These are phyloP conservation scores for Salticus scenicus DNA, from an alignment of 2,888 invertebrate genomes.

Conservation along the genomic window DNA sequence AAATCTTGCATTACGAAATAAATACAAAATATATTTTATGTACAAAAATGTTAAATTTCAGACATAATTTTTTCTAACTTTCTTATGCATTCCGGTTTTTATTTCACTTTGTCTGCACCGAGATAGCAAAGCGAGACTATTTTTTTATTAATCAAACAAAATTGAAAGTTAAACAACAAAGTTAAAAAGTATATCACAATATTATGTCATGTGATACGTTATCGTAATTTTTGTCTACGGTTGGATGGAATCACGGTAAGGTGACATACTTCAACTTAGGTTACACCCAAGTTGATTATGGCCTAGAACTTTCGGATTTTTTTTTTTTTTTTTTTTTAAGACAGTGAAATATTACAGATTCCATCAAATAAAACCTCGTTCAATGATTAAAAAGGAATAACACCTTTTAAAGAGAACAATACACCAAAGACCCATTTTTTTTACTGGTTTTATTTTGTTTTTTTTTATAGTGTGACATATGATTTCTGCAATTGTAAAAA, in stretches of 20 bases:
- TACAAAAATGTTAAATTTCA: too few relatives aligned
- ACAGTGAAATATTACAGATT: background rate
- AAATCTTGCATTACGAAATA: too few relatives aligned
- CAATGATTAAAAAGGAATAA: background rate
- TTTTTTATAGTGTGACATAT: background rate
- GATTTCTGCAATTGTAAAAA: background rate
- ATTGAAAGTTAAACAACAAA: too few relatives aligned
- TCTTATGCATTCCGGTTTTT: too few relatives aligned
- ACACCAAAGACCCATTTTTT: background rate
- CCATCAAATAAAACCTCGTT: background rate
- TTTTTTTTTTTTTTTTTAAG: background rate
- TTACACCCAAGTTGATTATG: conserved; percentile 31
- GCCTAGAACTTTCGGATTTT: conserved; percentile 25
- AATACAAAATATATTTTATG: too few relatives aligned
- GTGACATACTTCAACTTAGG: background rate
- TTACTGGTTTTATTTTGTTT: background rate
- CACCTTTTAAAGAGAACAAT: background rate
- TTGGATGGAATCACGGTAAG: background rate
- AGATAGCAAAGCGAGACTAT: too few relatives aligned
- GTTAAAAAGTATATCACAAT: too few relatives aligned
- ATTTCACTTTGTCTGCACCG: too few relatives aligned
- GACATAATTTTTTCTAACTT: too few relatives aligned
- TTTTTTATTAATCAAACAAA: too few relatives aligned
- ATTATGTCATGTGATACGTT: too few relatives aligned
- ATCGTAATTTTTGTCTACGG: conserved; percentile 2